Conservation (phyloP, 2,113 vertebrate species). For the Tragelaphus strepsiceros region DNA sequence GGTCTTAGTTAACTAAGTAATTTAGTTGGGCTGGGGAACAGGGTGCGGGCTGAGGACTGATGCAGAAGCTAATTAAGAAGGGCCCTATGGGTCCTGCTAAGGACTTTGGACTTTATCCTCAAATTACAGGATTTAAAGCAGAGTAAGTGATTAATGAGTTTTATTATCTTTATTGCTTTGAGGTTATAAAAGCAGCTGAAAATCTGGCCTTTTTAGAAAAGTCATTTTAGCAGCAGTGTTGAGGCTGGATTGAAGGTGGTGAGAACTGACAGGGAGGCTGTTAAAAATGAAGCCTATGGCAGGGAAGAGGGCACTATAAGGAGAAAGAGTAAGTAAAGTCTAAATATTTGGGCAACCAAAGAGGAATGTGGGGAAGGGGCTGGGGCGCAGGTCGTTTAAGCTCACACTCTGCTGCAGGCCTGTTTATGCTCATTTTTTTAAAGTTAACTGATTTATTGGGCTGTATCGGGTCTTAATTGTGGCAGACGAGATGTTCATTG, state of each 20-base stretch:
- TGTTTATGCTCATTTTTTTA: not conserved
- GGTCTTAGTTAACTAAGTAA: not conserved
- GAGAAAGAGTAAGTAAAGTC: not conserved
- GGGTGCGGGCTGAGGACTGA: not conserved
- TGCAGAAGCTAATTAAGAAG: not conserved
- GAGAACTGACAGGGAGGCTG: not conserved
- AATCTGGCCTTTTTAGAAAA: slow-evolving; percentile 6
- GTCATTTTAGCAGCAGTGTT: not conserved
- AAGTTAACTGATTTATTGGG: not conserved
- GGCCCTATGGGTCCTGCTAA: not conserved
- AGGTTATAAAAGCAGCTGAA: not conserved
- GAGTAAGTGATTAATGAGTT: not conserved
- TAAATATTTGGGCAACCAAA: not conserved
- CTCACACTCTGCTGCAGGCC: not conserved
- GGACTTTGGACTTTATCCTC: slow-evolving; percentile 41
- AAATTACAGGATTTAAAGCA: not conserved
- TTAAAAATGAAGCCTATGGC: not conserved
- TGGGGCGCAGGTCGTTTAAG: not conserved
- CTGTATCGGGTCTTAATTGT: not conserved
- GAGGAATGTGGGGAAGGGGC: not conserved
- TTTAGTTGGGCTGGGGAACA: not conserved
- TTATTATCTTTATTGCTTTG: slow-evolving; percentile 51
- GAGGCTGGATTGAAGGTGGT: not conserved
- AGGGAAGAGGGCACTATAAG: not conserved
- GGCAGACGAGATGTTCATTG: not conserved